Evolutionary conservation across 2,888 invertebrate genomes (phyloP).

Genomic region (Minunthozetes semirufus): DNA sequence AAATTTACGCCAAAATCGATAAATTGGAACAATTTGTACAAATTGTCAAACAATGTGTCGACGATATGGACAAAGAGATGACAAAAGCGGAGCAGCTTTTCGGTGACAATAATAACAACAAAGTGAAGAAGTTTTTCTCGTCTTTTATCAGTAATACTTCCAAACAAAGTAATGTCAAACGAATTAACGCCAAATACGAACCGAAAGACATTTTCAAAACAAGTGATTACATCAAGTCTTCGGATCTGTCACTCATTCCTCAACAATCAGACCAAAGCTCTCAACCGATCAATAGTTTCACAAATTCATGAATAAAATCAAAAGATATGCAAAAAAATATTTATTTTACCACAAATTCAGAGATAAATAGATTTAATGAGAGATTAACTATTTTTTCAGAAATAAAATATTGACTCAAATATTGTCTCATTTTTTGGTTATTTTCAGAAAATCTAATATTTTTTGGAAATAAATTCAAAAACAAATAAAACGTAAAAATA

Average conservation of each 20-base stretch:
- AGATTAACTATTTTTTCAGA: background rate
- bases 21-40: slow-evolving; percentile 34
- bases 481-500: background rate
- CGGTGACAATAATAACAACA: slow-evolving; percentile 15
- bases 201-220: slow-evolving; percentile 37
- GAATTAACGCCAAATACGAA: slow-evolving; percentile 23
- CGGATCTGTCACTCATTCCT: background rate
- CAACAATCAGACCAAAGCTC: background rate
- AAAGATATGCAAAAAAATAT: slow-evolving; percentile 1
- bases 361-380: no score
- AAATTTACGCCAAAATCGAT: slow-evolving; percentile 33
- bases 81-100: slow-evolving; percentile 36
- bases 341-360: background rate
- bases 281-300: background rate
- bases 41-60: slow-evolving; percentile 31
- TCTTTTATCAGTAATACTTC: slow-evolving; percentile 32
- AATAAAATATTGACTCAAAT: background rate
- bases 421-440: no score
- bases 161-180: background rate
- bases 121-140: slow-evolving; percentile 32
- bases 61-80: slow-evolving; percentile 37
- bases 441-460: background rate
- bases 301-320: background rate
- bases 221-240: slow-evolving; percentile 31
- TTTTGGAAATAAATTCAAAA: background rate